Evolutionary conservation across 2,888 invertebrate genomes (phyloP).

Genomic region (Cryptops parisi): DNA sequence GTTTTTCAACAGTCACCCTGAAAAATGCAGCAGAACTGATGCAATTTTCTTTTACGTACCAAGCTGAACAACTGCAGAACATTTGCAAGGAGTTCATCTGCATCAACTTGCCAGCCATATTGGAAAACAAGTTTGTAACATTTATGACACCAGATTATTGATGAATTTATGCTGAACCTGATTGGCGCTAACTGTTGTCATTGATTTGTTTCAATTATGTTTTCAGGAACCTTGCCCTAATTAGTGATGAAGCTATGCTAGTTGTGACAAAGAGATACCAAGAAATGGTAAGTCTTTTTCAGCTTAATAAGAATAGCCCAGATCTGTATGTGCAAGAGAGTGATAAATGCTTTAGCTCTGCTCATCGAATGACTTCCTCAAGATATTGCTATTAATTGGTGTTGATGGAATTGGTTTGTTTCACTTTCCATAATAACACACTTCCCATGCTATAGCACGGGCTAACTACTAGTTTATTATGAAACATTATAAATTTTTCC

Average conservation of each 20-base stretch:
- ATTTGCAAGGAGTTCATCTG: conserved; percentile 63
- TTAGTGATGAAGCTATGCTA: conserved; percentile 29
- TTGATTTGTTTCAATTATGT: too few relatives aligned
- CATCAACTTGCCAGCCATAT: conserved; percentile 52
- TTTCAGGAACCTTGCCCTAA: conserved; percentile 26
- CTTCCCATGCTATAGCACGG: neutral
- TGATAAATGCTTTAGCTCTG: too few relatives aligned
- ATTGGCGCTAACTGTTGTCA: too few relatives aligned
- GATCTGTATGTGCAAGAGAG: too few relatives aligned
- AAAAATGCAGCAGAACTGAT: conserved; percentile 62
- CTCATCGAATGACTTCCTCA: too few relatives aligned
- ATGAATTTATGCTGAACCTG: neutral
- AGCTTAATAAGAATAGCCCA: too few relatives aligned
- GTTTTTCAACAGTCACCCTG: conserved; percentile 40
- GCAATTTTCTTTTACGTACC: conserved; percentile 58
- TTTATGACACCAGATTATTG: conserved; percentile 7
- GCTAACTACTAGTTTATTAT: neutral
- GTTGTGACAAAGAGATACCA: conserved; percentile 29
- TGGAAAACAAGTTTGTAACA: conserved; percentile 50
- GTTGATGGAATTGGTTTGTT: too few relatives aligned
- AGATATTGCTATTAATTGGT: too few relatives aligned
- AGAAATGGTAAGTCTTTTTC: conserved; percentile 17
- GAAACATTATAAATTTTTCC: neutral
- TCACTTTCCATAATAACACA: too few relatives aligned
- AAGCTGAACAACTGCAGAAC: conserved; percentile 52